Conservation (phyloP, 2,888 invertebrate genomes). For the Metopia argyrocephala region DNA sequence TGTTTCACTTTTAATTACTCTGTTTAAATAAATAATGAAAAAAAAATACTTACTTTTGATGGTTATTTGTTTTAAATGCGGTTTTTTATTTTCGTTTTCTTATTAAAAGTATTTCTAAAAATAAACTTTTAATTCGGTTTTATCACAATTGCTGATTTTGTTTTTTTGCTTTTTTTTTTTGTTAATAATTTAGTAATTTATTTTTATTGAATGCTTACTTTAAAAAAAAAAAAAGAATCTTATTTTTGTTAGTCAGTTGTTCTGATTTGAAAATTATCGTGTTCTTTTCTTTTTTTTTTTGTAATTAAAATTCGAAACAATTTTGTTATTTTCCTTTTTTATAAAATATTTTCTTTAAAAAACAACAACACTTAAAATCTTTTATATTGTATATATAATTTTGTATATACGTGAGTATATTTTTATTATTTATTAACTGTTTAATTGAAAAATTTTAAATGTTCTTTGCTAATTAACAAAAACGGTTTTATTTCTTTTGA, state of each 20-base stretch:
- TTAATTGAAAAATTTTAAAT: conserved; percentile 1
- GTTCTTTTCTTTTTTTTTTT: conserved; percentile 32
- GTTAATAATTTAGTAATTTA: conserved; percentile 14
- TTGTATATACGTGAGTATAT: too few relatives aligned
- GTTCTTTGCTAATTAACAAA: conserved; percentile 45
- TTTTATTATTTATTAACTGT: background rate
- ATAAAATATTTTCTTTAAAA: conserved; percentile 11
- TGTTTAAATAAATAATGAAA: conserved; percentile 13
- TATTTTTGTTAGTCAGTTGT: conserved; percentile 18
- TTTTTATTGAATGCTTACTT: conserved; percentile 53
- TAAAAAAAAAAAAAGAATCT: background rate
- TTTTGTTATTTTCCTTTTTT: conserved; percentile 41
- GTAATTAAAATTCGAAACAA: conserved; percentile 37
- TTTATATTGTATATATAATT: background rate
- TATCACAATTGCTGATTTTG: conserved; percentile 67
- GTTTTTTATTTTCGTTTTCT: conserved; percentile 16
- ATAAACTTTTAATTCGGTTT: conserved; percentile 25
- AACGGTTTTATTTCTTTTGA: background rate
- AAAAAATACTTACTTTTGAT: conserved; percentile 43
- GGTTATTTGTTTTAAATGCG: conserved; percentile 29
- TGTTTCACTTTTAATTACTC: conserved; percentile 16
- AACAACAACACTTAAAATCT: conserved; percentile 56
- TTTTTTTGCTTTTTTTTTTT: conserved; percentile 40
- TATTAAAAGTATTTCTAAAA: conserved; percentile 61
- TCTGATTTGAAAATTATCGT: conserved; percentile 53